Conservation (phyloP, 1,140 invertebrate species). For the Pseudomyrmex dendroicus region DNA sequence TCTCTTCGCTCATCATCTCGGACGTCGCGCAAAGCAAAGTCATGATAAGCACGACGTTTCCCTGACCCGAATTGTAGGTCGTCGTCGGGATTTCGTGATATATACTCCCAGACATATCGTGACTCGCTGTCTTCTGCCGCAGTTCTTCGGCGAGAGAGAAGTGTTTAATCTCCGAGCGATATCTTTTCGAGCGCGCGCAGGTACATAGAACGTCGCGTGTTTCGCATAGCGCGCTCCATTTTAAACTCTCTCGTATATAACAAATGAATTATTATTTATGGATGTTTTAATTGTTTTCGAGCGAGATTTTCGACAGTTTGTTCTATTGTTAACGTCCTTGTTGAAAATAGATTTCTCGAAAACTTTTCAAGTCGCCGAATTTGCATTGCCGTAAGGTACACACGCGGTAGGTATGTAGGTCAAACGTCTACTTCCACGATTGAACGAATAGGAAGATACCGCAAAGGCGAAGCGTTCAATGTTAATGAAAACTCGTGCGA, state of each 20-base stretch:
- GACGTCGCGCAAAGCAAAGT: too few species aligned
- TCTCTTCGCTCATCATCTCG: too few species aligned
- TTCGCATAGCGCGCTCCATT: too few species aligned
- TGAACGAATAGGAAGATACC: slow-evolving; percentile 51
- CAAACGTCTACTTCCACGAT: slow-evolving; percentile 58
- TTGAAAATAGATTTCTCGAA: neutral
- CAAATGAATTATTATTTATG: too few species aligned
- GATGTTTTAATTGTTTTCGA: too few species aligned
- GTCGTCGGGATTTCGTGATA: slow-evolving; percentile 39
- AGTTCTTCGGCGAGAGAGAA: slow-evolving; percentile 15
- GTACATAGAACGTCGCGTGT: too few species aligned
- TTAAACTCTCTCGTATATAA: too few species aligned
- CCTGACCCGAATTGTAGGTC: slow-evolving; percentile 59
- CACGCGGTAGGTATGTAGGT: slow-evolving; percentile 57
- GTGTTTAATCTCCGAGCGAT: slow-evolving; percentile 17
- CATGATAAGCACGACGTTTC: slow-evolving; percentile 11
- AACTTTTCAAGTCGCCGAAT: slow-evolving; percentile 15
- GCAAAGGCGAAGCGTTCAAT: slow-evolving; percentile 60
- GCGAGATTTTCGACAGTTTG: neutral
- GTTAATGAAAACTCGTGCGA: slow-evolving; percentile 55
- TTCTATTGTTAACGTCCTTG: neutral
- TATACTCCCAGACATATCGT: neutral
- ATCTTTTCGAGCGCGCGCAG: slow-evolving; percentile 38
- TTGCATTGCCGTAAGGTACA: too few species aligned
- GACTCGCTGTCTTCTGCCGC: slow-evolving; percentile 35